These are phyloP conservation scores for Oligia latruncula DNA, from an alignment of 2,888 invertebrate genomes.

Conservation along the genomic window DNA sequence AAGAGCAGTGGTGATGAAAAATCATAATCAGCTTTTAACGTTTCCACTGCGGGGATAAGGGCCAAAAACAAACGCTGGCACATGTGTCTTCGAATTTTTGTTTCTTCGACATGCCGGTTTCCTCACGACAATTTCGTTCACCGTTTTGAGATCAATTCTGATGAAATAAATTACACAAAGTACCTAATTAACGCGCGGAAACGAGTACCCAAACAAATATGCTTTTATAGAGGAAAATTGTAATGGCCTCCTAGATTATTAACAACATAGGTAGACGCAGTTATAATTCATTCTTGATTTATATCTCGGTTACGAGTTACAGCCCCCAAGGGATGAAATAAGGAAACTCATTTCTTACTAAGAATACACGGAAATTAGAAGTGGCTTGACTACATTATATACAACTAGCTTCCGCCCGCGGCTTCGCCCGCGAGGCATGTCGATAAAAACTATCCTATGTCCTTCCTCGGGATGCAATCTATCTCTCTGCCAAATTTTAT, in stretches of 20 bases:
- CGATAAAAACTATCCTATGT: too few species aligned
- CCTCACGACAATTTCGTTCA: not conserved
- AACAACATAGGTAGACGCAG: constrained; percentile 3
- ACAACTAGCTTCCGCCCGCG: too few species aligned
- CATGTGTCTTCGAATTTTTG: not conserved
- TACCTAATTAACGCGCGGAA: not conserved
- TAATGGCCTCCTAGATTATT: constrained; percentile 22
- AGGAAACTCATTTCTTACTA: constrained; percentile 25
- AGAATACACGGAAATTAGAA: constrained; percentile 8
- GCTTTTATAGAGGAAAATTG: not conserved
- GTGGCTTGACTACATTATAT: not conserved
- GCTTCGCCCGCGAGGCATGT: too few species aligned
- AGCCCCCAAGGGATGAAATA: constrained; percentile 18
- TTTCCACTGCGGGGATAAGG: not conserved
- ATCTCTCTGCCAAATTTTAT: too few species aligned
- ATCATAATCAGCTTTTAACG: too few species aligned
- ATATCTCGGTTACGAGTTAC: constrained; percentile 26
- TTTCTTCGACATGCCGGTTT: too few species aligned
- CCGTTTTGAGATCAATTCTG: not conserved
- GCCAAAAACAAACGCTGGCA: not conserved
- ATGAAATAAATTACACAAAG: not conserved
- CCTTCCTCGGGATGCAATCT: too few species aligned
- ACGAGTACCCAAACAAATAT: not conserved
- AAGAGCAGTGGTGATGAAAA: not conserved
- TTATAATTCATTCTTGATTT: constrained; percentile 24